Evolutionary conservation across 1,140 invertebrate species (phyloP).

Genomic region (Adelges cooleyi): DNA sequence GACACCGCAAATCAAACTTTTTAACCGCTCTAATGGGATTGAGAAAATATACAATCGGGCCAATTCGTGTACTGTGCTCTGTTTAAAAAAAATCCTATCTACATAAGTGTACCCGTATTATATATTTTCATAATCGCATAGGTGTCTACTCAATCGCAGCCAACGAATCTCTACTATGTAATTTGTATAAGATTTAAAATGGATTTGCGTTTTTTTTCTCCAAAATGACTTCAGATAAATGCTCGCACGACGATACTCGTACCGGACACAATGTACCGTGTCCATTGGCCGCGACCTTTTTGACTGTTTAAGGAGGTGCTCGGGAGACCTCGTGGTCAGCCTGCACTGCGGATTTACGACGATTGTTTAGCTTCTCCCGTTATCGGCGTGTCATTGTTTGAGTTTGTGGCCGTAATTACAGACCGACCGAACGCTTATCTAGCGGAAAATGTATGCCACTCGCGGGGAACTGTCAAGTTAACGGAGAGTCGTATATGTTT

Average conservation of each 20-base stretch:
- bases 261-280: not conserved
- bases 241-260: not conserved
- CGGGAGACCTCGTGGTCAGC: not conserved
- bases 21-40: too few species aligned
- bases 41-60: too few species aligned
- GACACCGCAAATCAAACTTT: too few species aligned
- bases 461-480: not conserved
- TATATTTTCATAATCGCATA: too few species aligned
- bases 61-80: too few species aligned
- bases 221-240: too few species aligned
- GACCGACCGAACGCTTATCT: not conserved
- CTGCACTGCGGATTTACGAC: not conserved
- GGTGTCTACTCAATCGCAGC: too few species aligned
- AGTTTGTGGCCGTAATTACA: not conserved
- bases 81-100: too few species aligned
- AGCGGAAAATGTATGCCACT: not conserved
- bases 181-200: too few species aligned
- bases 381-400: slow-evolving; percentile 9
- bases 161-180: too few species aligned
- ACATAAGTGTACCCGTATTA: too few species aligned
- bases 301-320: not conserved
- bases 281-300: slow-evolving; percentile 7
- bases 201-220: too few species aligned
- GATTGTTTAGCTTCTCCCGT: not conserved
- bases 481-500: slow-evolving; percentile 3